Evolutionary conservation across 2,797 vertebrate species (phyloP), one percentile per base, ranked within the genome.

Genomic region (Myotis myotis): DNA sequence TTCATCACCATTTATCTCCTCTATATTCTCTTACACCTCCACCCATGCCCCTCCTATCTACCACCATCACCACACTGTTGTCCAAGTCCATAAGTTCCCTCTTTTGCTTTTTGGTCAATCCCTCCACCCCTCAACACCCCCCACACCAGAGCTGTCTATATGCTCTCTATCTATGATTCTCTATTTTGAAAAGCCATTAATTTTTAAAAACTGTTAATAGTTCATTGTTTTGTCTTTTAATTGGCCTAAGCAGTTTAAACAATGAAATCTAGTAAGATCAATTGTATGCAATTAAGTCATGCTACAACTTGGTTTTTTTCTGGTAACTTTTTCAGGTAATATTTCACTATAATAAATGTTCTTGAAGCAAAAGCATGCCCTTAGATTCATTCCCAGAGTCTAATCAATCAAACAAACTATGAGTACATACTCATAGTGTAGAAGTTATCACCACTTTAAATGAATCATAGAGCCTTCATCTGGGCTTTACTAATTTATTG

Each of bases 201-300:
- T 96, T 95, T 57, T 96, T 51, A 0, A 51, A 62, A 95, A 47
- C 8, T 96, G 38, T 22, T 87, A 41, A 84, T 78, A 93, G 78
- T 85, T 87, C 74, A 68, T 53, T 71, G 41, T 87, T 95, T 97
- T 92, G 84, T 47, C 23, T 88, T 95, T 97, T 90, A 62, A 66
- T 71, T 87, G 3, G 6, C 36, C 17, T 41, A 19, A 12, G 60
- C 36, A 78, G 20, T 91, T n/a, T 68, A 74, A 95, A 96, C 57
- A 60, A 25, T 90, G 87, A 96, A 95, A 5, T 89, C 23, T 55
- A 89, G 8, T 51, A 86, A 96, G 93, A 76, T 36, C 33, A 92
- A 89, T 51, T 57, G 6, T n/a, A 89, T 93, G 80, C 11, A 94
- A 8, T 87, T 72, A 91, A 85, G 76, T 90, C 9, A 84, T 80